Evolutionary conservation across 1,140 invertebrate genomes (phyloP).

Genomic region (Macrotrachela quadricornifera): DNA sequence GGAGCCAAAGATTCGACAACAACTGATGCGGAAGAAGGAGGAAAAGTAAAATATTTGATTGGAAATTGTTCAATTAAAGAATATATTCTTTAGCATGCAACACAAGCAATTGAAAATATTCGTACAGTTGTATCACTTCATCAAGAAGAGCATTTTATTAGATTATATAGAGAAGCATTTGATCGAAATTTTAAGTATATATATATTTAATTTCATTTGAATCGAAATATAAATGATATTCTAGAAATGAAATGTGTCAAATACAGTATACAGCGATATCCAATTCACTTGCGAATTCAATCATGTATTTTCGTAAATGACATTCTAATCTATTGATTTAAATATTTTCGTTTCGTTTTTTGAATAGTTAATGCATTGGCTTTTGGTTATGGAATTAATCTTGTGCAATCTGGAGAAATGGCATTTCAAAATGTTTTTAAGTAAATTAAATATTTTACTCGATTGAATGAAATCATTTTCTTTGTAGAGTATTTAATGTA

Average conservation of each 20-base stretch:
- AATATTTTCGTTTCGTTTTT: neutral
- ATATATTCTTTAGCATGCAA: neutral
- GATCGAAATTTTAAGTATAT: neutral
- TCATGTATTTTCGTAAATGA: neutral
- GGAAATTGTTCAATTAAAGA: no score
- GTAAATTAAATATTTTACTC: no score
- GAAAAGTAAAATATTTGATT: neutral
- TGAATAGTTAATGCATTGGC: neutral
- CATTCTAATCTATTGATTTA: neutral
- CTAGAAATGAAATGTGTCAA: no score
- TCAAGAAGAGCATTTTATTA: neutral
- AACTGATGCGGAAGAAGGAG: no score
- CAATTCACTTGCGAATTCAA: no score
- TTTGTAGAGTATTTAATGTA: neutral
- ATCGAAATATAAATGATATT: no score
- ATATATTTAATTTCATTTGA: neutral
- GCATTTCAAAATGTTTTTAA: neutral
- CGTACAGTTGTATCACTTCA: neutral
- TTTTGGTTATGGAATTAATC: neutral
- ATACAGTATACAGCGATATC: no score
- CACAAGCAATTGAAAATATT: neutral
- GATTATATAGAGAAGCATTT: neutral
- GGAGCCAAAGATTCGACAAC: no score
- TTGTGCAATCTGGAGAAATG: neutral
- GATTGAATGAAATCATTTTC: no score